phyloP scores from a whole-genome alignment of 2,888 invertebrate genomes.

The Pemphredon lugubris region DNA sequence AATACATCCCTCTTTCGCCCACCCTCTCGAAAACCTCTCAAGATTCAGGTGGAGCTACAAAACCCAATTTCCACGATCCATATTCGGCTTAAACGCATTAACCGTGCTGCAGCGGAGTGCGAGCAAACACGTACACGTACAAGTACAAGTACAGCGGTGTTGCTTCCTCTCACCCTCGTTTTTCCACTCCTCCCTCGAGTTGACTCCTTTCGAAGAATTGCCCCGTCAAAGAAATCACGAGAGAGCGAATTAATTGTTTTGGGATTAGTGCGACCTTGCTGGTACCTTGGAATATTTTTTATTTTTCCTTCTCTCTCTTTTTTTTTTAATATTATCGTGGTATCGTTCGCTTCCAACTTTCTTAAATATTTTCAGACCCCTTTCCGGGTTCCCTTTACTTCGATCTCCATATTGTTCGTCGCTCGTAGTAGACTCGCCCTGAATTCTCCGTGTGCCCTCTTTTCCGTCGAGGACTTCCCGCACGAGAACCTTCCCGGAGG shows the following conservation, averaged over 20 bases:
- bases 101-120: slow-evolving; percentile 46
- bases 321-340: too few relatives aligned
- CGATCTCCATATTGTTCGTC: too few relatives aligned
- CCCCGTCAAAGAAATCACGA: neutral
- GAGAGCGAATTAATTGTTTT: too few relatives aligned
- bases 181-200: slow-evolving; percentile 6
- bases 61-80: slow-evolving; percentile 64
- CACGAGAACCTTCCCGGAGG: slow-evolving; percentile 26
- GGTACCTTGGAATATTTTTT: too few relatives aligned
- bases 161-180: neutral
- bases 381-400: too few relatives aligned
- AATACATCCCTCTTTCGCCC: slow-evolving; percentile 35
- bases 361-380: too few relatives aligned
- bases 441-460: neutral
- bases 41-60: slow-evolving; percentile 54
- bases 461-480: neutral
- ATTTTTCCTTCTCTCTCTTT: neutral
- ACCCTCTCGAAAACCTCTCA: slow-evolving; percentile 13
- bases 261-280: too few relatives aligned
- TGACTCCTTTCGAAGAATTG: neutral
- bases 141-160: slow-evolving; percentile 31
- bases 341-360: too few relatives aligned
- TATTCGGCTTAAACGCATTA: slow-evolving; percentile 61
- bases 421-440: too few relatives aligned
- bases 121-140: too few relatives aligned